Conservation (phyloP, 2,797 vertebrate species). For the Gymnothorax javanicus region DNA sequence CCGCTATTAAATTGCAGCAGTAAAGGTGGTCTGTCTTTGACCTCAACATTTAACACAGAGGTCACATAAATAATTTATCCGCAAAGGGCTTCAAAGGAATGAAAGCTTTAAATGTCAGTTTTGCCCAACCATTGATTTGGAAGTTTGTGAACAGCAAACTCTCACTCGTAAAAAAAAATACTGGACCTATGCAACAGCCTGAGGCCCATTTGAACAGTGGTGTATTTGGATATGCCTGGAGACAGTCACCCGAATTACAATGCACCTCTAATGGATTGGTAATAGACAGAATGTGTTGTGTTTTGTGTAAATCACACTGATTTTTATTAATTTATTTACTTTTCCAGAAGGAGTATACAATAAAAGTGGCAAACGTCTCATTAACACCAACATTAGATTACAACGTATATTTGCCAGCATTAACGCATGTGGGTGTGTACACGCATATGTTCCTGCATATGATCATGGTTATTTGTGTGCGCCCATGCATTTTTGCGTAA, state of each 20-base stretch:
- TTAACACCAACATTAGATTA: no score
- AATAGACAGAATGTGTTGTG: background rate
- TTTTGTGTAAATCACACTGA: background rate
- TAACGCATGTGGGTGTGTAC: background rate
- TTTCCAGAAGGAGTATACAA: no score
- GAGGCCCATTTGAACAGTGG: background rate
- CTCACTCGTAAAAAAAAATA: background rate
- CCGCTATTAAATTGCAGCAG: background rate
- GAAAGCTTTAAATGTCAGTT: constrained; percentile 27
- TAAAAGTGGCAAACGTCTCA: no score
- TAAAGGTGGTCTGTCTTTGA: constrained; percentile 18
- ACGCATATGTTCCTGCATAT: background rate
- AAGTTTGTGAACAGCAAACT: background rate
- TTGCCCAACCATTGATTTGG: background rate
- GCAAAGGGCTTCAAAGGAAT: background rate
- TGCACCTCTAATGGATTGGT: background rate
- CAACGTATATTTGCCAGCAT: no score
- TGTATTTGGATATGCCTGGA: background rate
- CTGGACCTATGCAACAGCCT: background rate
- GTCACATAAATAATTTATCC: constrained; percentile 28
- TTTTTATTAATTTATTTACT: no score
- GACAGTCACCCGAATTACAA: background rate
- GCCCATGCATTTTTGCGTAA: background rate
- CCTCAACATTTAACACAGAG: constrained; percentile 34
- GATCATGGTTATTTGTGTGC: background rate